A percentile compares a stretch with the other conserved stretches of the same genome.
Evolutionary conservation across 2,797 vertebrate genomes (phyloP).

Genomic region (Tokudaia muenninki): DNA sequence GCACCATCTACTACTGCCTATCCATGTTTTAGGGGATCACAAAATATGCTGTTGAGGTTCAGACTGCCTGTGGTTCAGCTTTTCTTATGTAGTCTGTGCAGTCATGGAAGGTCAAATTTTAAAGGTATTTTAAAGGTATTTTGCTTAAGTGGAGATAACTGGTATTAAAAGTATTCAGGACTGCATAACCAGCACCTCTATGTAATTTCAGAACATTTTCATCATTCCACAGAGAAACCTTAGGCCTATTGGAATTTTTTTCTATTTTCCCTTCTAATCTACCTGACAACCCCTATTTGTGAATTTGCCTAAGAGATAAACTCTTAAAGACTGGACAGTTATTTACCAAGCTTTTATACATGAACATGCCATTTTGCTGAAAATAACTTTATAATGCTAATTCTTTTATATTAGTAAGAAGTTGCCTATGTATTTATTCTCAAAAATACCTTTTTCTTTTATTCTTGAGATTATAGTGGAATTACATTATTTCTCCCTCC

Average conservation of each 20-base stretch:
- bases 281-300: background rate
- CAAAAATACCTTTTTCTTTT: background rate
- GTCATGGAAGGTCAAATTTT: background rate
- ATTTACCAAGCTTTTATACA: background rate
- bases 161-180: constrained; percentile 13
- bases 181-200: background rate
- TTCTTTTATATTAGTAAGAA: constrained; percentile 32
- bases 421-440: background rate
- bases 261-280: constrained; percentile 3
- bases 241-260: background rate
- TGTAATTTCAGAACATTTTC: constrained; percentile 60
- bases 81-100: background rate
- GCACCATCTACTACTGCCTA: background rate
- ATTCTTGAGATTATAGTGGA: background rate
- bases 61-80: background rate
- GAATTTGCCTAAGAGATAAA: constrained; percentile 53
- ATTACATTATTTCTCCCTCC: background rate
- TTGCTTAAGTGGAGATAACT: background rate
- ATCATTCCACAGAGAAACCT: background rate
- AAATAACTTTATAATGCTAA: constrained; percentile 40
- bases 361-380: constrained; percentile 16
- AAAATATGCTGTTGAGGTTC: background rate
- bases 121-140: too few relatives aligned
- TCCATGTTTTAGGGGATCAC: background rate
- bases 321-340: constrained; percentile 41